A percentile compares a stretch with the other conserved stretches of the same genome.
Evolutionary conservation across 2,888 invertebrate species (phyloP).

Genomic region (Esperia sulphurella): DNA sequence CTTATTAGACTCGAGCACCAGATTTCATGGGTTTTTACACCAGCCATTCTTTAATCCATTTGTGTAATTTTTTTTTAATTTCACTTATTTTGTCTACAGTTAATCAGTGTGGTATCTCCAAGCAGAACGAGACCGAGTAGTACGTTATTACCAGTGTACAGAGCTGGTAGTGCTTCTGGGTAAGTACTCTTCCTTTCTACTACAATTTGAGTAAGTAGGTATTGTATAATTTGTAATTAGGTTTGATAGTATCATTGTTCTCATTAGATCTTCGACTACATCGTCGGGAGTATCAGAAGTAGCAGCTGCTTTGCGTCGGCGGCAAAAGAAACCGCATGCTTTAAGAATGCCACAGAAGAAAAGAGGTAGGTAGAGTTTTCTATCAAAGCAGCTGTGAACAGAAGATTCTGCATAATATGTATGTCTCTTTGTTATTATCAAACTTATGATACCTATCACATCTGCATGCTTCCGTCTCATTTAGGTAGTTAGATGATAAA

Average conservation of each 20-base stretch:
- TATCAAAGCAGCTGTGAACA: not conserved
- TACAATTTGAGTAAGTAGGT: too few species aligned
- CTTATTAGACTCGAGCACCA: too few species aligned
- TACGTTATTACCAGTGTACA: constrained; percentile 59
- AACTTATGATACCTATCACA: too few species aligned
- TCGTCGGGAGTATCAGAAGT: constrained; percentile 70
- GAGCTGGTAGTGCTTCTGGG: constrained; percentile 69
- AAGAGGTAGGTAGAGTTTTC: constrained; percentile 38
- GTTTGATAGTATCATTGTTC: too few species aligned
- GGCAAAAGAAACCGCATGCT: constrained; percentile 67
- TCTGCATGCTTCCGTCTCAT: too few species aligned
- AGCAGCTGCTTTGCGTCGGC: constrained; percentile 56
- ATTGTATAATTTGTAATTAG: too few species aligned
- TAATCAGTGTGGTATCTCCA: constrained; percentile 72
- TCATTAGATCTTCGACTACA: constrained; percentile 54
- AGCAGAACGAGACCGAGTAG: constrained; percentile 69
- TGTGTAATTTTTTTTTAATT: too few species aligned
- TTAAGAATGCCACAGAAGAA: constrained; percentile 68
- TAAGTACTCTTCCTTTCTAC: constrained; percentile 17
- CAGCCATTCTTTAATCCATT: too few species aligned
- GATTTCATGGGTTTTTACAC: too few species aligned
- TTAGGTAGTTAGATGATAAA: not conserved
- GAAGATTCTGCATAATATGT: too few species aligned
- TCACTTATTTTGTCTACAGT: constrained; percentile 32
- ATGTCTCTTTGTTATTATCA: too few species aligned